Evolutionary conservation across 2,797 vertebrate species (phyloP), one percentile per base, ranked within the genome.

Genomic region (Corythornis leucogaster): DNA sequence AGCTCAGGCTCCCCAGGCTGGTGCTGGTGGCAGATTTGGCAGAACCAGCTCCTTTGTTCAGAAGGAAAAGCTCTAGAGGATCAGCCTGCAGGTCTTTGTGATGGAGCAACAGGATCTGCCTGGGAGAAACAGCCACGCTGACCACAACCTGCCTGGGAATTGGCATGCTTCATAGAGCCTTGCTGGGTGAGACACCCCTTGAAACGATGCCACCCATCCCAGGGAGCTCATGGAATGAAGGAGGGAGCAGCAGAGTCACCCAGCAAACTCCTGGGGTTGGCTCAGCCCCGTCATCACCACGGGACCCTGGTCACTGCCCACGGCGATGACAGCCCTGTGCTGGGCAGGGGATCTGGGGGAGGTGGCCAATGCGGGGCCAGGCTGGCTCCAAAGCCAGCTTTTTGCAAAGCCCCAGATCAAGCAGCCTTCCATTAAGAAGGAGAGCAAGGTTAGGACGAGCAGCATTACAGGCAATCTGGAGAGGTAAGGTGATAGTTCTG

Each of bases 401-500:
- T 70, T 94, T 54, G 79, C 92, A 91, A 92, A 91, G 91, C 95
- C 86, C 92, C 94, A 88, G 94, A 96, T 97, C 88, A 91, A 93
- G 5, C 63, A 90, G 92, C 5, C 91, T 91, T 11, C 86, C 96
- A 46, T 70, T 97, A 93, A 96, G 80, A 20, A 85, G 85, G 87
- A 79, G 10, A 50, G 93, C 25, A 83, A 46, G 93, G 94, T 96
- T 89, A 89, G 95, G 89, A 96, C 30, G 24, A 93, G 96, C 48
- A 78, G 96, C 96, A 38, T 80, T 87, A 42, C 89, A 40, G 96
- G 91, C 68, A 77, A 78, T 61, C 96, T 86, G 94, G 77, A 93
- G 93, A 96, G 96, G 97, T 97, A 97, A 98, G 97, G 97, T 69
- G 96, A 94, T 95, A 62, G 93, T 75, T 94, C 58, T 95, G 96